A percentile compares a stretch with the other conserved stretches of the same genome.
Evolutionary conservation across 2,888 invertebrate species (phyloP).

Genomic region (Chirona hameri): DNA sequence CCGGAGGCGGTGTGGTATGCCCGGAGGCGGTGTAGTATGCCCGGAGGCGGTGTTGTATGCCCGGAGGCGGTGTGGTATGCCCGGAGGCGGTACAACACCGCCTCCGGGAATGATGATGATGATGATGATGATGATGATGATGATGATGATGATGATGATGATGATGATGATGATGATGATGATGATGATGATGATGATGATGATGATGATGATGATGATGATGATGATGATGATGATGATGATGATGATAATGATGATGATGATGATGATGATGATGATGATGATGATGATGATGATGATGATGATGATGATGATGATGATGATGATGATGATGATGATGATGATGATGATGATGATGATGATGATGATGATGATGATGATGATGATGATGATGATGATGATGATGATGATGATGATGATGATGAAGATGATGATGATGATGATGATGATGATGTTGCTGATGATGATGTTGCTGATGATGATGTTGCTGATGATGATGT

Average conservation of each 20-base stretch:
- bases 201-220: slow-evolving; percentile 22
- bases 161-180: slow-evolving; percentile 22
- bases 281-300: slow-evolving; percentile 10
- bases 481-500: too few species aligned
- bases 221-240: slow-evolving; percentile 22
- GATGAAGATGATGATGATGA: slow-evolving; percentile 8
- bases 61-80: too few species aligned
- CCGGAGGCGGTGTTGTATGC: too few species aligned
- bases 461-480: too few species aligned
- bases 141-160: slow-evolving; percentile 22
- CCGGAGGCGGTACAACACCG: too few species aligned
- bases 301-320: slow-evolving; percentile 22
- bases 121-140: slow-evolving; percentile 22
- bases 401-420: slow-evolving; percentile 22
- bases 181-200: slow-evolving; percentile 22
- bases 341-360: slow-evolving; percentile 22
- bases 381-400: slow-evolving; percentile 22
- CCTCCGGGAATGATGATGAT: slow-evolving; percentile 2
- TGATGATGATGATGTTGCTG: too few species aligned
- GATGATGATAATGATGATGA: slow-evolving; percentile 22
- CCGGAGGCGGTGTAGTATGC: too few species aligned
- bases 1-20: too few species aligned
- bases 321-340: slow-evolving; percentile 22
- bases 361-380: slow-evolving; percentile 22
- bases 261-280: slow-evolving; percentile 22